These are phyloP conservation scores for Oscheius sp. DNA, from an alignment of 2,888 invertebrate genomes.

Conservation along the genomic window DNA sequence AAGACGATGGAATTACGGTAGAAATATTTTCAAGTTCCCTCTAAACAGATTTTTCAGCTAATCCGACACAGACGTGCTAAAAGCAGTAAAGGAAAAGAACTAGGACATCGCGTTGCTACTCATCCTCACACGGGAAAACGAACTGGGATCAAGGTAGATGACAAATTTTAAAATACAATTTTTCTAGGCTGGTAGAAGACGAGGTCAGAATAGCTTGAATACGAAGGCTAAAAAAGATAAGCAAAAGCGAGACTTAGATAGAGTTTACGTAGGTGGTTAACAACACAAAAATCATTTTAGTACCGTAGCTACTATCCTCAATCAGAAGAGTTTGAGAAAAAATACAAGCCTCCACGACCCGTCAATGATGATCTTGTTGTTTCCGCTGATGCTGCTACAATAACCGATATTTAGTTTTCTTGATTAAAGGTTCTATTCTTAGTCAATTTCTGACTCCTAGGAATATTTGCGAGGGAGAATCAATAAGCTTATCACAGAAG, in stretches of 20 bases:
- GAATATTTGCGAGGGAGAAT: conserved; percentile 11
- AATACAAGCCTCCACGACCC: no score
- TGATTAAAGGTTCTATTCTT: not conserved
- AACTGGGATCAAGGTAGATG: not conserved
- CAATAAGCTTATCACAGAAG: conserved; percentile 16
- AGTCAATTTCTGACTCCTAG: conserved; percentile 1
- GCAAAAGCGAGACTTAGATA: no score
- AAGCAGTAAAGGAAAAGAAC: conserved; percentile 6
- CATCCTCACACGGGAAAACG: conserved; percentile 9
- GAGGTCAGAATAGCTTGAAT: not conserved
- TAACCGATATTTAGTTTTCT: not conserved
- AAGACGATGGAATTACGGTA: not conserved
- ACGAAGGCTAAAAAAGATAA: not conserved
- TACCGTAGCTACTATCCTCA: no score
- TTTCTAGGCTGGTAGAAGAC: conserved; percentile 8
- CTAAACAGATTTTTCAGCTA: not conserved
- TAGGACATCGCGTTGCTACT: conserved; percentile 16
- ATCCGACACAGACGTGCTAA: conserved; percentile 3
- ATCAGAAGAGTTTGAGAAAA: no score
- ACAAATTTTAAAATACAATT: not conserved
- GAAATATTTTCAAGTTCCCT: not conserved
- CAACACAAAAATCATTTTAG: no score
- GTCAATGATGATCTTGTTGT: not conserved
- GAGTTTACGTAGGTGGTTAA: no score
- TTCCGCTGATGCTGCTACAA: conserved; percentile 12